Base-by-base conservation (phyloP, 1,140 invertebrate species). In the Sarcophaga peregrina region DNA sequence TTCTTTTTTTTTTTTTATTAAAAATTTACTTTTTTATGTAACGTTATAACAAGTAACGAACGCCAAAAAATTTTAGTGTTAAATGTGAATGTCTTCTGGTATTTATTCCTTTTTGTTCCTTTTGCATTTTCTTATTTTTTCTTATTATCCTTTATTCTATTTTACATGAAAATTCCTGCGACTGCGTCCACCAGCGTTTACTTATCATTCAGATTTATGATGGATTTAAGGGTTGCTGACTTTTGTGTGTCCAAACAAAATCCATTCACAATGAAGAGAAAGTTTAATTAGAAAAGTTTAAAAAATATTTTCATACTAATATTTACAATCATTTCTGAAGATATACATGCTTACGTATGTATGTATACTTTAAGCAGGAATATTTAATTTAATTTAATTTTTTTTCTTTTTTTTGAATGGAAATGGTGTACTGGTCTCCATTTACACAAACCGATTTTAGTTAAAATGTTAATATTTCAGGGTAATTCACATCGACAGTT, bases 1-100 rank as follows among this genome's bases (percentile, higher is more conserved):
- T 52, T 76, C 7, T 76, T 37, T 8, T 46, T 45, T 62, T 15
- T 62, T 62, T 46, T 45, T 62, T 15, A 46, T 62, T 46, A 25
- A 81, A 81, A 58, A 81, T 81, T 80, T 81, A 81, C 80, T 62
- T 81, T 81, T 81, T 81, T 81, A 81, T 58, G 80, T 68, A 62
- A 81, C 80, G 58, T 68, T 78, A 78, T 78, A 78, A 78, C 75
- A 78, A 78, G 75, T 78, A 78, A 78, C 75, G 50, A 78, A 78
- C 75, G 75, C 75, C 75, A 78, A 78, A 48, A 78, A 78, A 78
- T 50, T 78, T 78, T 50, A 78, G 75, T 78, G 75, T 78, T 50
- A 78, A 78, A 78, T 78, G 75, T 78, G 75, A 47, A 78, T 78
- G 50, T 78, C 75, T 78, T 52, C 11, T 17, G 7, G 17, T 68